phyloP scores from a whole-genome alignment of 2,797 vertebrate species.

The Mergus octosetaceus region DNA sequence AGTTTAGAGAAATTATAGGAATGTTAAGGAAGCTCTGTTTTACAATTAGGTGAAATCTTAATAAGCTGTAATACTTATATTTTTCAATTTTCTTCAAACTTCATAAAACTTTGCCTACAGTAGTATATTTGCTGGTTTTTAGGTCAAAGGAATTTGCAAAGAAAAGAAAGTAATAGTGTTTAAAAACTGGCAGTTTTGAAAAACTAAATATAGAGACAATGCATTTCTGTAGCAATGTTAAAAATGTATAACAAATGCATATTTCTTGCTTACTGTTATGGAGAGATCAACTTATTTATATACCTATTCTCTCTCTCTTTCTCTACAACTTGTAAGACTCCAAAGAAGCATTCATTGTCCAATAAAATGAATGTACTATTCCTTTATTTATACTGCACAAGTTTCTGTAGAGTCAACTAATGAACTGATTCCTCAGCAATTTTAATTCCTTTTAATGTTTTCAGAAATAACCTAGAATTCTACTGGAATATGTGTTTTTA shows the following conservation, averaged over 20 bases:
- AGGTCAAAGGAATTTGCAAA: not conserved
- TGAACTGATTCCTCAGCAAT: not conserved
- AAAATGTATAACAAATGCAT: not conserved
- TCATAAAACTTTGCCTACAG: not conserved
- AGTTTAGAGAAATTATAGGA: not conserved
- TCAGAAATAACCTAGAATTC: not conserved
- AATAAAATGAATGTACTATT: not conserved
- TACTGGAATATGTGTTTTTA: not conserved
- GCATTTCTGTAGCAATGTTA: not conserved
- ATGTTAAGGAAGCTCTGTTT: not conserved
- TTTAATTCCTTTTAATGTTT: not conserved
- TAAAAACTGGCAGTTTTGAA: not conserved
- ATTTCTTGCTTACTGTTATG: not conserved
- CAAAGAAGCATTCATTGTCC: not conserved
- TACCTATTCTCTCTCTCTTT: not conserved
- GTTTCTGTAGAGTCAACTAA: not conserved
- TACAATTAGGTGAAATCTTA: not conserved
- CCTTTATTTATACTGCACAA: not conserved
- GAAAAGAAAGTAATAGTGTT: not conserved
- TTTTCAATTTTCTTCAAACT: not conserved
- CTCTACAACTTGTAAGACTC: not conserved
- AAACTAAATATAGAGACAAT: not conserved
- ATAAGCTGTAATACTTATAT: not conserved
- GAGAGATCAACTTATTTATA: not conserved
- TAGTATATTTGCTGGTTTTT: not conserved